Evolutionary conservation across 2,797 vertebrate genomes (phyloP), one percentile per base, ranked within the genome.

Genomic region (Distichodus sexfasciatus): DNA sequence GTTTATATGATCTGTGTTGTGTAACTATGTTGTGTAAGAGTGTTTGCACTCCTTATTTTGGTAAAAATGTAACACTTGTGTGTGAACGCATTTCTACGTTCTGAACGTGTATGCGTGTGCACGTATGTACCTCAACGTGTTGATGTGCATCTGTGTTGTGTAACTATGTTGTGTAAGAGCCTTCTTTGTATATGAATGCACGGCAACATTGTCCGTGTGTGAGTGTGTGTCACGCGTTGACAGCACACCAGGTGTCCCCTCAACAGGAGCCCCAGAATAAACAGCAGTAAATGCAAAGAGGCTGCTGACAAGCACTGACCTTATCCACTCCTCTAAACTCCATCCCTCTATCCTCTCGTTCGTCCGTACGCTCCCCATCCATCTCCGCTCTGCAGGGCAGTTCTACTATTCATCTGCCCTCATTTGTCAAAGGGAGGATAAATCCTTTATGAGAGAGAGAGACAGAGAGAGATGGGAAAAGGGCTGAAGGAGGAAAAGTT

Each of bases 231-330:
- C 50, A 75, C 67, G 79, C 77, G 86, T 71, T 86, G 86, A 89
- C 86, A 89, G 85, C 84, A 76, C 84, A 80, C 86, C 88, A 89
- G 89, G 89, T 90, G 89, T 87, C 76, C 84, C 83, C 83, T 82
- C 81, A 76, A 80, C 76, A 60, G 63, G 79, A 74, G 79, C 76
- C 81, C 79, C 75, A 84, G 77, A 76, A 84, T 87, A 84, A 90
- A 88, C 88, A 87, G 63, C 44, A 64, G 80, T 86, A 87, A 88
- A 87, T 64, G 62, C 83, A 87, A 75, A 61, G 68, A 71, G 72
- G 79, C 78, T 26, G 79, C 77, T 85, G 86, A 87, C 85, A 84
- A 86, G 79, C 67, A 76, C 74, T 77, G 79, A 79, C 79, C 80
- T 85, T 82, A 84, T 81, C 83, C 76, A 65, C 79, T 76, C 66